These are phyloP conservation scores for Muscicapa comitata DNA, from an alignment of 2,797 vertebrate genomes.

Conservation along the genomic window DNA sequence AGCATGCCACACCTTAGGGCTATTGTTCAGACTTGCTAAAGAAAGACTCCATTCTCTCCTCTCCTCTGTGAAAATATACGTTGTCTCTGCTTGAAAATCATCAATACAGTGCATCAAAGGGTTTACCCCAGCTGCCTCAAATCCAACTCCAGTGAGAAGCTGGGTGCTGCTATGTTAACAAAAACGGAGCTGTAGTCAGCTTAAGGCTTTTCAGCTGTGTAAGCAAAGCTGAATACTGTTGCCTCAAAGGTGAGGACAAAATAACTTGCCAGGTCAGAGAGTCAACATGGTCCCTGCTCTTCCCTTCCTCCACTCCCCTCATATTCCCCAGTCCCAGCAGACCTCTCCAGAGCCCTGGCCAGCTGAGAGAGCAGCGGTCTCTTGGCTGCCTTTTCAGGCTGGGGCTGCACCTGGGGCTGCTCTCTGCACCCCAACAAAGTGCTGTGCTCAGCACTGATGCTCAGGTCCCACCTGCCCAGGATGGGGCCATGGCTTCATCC, in stretches of 20 bases:
- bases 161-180: not conserved
- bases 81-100: not conserved
- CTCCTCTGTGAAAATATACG: not conserved
- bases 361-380: not conserved
- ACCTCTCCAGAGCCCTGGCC: not conserved
- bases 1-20: not conserved
- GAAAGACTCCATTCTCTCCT: not conserved
- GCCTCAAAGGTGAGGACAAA: not conserved
- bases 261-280: not conserved
- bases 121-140: not conserved
- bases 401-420: not conserved
- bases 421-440: not conserved
- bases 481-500: not conserved
- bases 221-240: not conserved
- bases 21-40: not conserved
- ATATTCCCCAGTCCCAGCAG: accelerated
- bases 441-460: accelerated
- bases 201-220: conserved; percentile 4
- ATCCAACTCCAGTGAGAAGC: not conserved
- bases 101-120: not conserved
- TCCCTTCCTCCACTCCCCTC: not conserved
- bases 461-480: not conserved
- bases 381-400: not conserved
- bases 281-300: not conserved
- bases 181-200: not conserved